Percentiles rank a stretch among this genome's conserved stretches.
Evolutionary conservation across 2,113 vertebrate genomes (phyloP).

Genomic region (Ranitomeya variabilis): DNA sequence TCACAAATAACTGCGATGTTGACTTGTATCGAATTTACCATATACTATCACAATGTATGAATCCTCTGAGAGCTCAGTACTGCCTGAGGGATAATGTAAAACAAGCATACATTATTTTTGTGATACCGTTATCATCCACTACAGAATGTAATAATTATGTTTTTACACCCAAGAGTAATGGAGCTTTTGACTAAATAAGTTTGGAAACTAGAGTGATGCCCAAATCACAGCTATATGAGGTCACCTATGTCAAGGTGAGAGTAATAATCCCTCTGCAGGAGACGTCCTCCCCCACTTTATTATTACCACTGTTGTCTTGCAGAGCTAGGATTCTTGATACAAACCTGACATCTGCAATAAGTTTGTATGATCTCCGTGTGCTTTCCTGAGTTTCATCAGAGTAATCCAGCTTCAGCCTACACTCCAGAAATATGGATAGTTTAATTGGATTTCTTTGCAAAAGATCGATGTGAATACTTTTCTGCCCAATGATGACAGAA

Average conservation of each 20-base stretch:
- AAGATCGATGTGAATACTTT: too few relatives aligned
- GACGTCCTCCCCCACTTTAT: too few relatives aligned
- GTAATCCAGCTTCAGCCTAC: too few relatives aligned
- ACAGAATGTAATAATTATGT: background rate
- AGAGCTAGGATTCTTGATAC: too few relatives aligned
- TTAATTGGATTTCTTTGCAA: too few relatives aligned
- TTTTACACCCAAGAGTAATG: background rate
- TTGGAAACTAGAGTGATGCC: background rate
- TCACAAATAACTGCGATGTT: constrained; percentile 20
- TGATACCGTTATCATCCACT: background rate
- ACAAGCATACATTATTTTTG: background rate
- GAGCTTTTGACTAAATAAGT: background rate
- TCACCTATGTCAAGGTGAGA: background rate
- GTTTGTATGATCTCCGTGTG: too few relatives aligned
- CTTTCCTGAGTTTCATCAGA: too few relatives aligned
- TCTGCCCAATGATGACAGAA: too few relatives aligned
- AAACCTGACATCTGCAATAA: too few relatives aligned
- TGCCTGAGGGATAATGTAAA: background rate
- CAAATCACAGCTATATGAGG: background rate
- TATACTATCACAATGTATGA: constrained; percentile 9
- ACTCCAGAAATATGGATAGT: too few relatives aligned
- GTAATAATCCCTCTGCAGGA: background rate
- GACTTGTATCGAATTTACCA: constrained; percentile 29
- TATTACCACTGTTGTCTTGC: too few relatives aligned
- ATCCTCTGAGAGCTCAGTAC: background rate